Base-by-base conservation (phyloP, 2,113 vertebrate species). In the Ochotona curzoniae region DNA sequence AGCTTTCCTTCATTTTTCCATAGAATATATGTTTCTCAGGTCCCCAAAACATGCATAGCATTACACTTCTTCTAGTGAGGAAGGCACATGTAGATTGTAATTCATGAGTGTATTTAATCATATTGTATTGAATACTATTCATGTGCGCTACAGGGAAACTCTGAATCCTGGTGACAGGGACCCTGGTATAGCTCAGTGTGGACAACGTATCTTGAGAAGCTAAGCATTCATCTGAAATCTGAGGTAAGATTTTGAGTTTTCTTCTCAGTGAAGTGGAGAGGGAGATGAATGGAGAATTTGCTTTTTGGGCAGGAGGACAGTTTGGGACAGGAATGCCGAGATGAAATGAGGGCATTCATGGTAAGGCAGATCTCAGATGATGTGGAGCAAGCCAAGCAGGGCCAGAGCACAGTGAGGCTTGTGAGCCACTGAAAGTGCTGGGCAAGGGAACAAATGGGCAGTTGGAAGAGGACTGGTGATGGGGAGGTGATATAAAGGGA, bases 211-310 rank as follows among this genome's bases (percentile, higher is more conserved):
- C 5, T 15, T 66, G 28, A 61, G n/a, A 79, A 25, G 32, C 13
- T 51, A 54, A 70, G 78, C 11, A 76, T 87, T 75, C 30, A 75
- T 14, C 7, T 93, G 38, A 94, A 69, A 60, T 78, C 10, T 91
- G 38, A 71, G 18, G 30, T 38, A 51, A 18, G 14, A 12, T 35
- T 89, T 93, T 30, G 32, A 93, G 66, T 38, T 75, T 70, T 90
- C 35, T n/a, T 83, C 64, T 47, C n/a, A 85, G 51, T 78, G 54
- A 78, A n/a, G 2, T 7, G 28, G 30, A 47, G n/a, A 71, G 7
- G 38, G 51, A 5, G 14, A 5, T 44, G 28, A 54, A 13, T 38
- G 47, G 51, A 5, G 20, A 66, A 18, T 10, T n/a, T 75, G 64
- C 23, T 67, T 76, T 64, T 26, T 1, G 82, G 38, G 1, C 23